Base-by-base conservation (phyloP, 2,888 invertebrate genomes). In the Epistrophe eligans region DNA sequence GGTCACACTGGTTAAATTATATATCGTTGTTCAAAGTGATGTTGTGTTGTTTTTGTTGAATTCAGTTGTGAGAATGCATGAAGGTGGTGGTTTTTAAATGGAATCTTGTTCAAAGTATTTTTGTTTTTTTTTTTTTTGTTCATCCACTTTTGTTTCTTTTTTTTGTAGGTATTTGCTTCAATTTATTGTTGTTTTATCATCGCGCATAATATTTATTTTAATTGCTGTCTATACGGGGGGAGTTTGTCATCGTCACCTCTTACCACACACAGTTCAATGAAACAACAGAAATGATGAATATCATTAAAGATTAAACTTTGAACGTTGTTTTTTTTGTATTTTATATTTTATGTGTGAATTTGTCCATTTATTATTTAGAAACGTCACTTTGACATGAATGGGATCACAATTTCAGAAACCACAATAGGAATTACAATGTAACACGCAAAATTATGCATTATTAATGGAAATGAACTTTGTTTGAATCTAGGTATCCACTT, bases 11-110 rank as follows among this genome's bases (percentile, higher is more conserved):
- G 50, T 38, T 67, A 28, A 35, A 43, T 50, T 38, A 50, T 67
- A 50, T 9, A 70, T 84, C 62, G 62, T 70, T 70, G 48, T 45
- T 77, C 40, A 17, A 70, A 50, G 35, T 50, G 40, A 15, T 24
- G 40, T 55, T 11, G 15, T 28, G 62, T 35, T 72, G 64, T 55
- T 72, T 62, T 73, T 76, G 15, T 38, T 55, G 48, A 66, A 77
- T 66, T 55, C 19, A 40, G 45, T 79, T 67, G 77, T 55, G 77
- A 77, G 84, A 84, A 67, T 73, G 67, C 77, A 85, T 38, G 73
- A 77, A 85, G 85, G 85, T 85, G 85, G 85, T 85, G 70, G 67
- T 77, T 81, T 55, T 85, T 81, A 71, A 70, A 80, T 66, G 76
- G 76, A 76, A 79, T 79, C 74, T 58, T 57, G 52, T 50, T 64